Evolutionary conservation across 2,888 invertebrate species (phyloP).

Genomic region (Cyclophora albipunctata): DNA sequence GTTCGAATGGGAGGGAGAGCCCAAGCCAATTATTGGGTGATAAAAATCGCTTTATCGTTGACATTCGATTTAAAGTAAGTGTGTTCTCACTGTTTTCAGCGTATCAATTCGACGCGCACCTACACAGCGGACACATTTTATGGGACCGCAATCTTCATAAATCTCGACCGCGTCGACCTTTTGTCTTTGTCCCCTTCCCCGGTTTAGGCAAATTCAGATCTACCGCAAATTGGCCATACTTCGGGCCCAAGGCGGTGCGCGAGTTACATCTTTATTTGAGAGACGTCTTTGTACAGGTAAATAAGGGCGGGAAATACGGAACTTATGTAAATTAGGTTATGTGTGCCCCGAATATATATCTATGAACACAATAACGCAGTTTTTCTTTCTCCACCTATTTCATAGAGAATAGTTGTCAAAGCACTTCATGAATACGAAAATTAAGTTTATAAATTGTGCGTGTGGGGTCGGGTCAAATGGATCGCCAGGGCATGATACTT

Average conservation of each 20-base stretch:
- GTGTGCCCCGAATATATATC: constrained; percentile 46
- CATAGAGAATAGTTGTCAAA: constrained; percentile 29
- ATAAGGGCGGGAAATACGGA: constrained; percentile 43
- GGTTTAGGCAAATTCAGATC: constrained; percentile 62
- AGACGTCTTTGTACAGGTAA: constrained; percentile 37
- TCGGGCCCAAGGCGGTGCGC: constrained; percentile 29
- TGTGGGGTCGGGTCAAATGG: constrained; percentile 18
- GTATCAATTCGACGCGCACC: constrained; percentile 23
- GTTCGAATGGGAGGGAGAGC: too few relatives aligned
- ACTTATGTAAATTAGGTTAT: constrained; percentile 51
- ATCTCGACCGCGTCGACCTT: constrained; percentile 57
- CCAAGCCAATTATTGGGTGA: too few relatives aligned
- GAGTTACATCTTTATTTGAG: constrained; percentile 40
- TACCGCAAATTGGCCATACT: constrained; percentile 55
- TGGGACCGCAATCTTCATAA: constrained; percentile 60
- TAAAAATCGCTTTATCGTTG: too few relatives aligned
- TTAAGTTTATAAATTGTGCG: constrained; percentile 19
- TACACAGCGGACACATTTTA: constrained; percentile 34
- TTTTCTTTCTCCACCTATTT: constrained; percentile 25
- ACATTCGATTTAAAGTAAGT: too few relatives aligned
- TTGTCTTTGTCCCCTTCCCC: constrained; percentile 57
- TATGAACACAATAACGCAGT: constrained; percentile 32
- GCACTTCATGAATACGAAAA: constrained; percentile 32
- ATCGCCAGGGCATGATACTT: constrained; percentile 23
- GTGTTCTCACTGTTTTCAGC: constrained; percentile 11